Conservation (phyloP, 1,140 invertebrate genomes). For the Aphis craccivora region DNA sequence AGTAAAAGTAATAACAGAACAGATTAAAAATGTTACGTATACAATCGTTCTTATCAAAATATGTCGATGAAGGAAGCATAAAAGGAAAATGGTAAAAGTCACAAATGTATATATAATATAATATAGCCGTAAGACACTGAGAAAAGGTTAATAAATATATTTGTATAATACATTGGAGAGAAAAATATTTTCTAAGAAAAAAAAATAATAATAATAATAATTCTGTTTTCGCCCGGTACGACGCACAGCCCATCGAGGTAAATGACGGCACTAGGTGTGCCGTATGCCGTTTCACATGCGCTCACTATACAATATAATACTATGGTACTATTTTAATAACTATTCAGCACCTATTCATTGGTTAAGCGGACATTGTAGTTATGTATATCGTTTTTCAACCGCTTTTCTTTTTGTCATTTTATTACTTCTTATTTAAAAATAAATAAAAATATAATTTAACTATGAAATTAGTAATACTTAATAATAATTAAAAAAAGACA, state of each 20-base stretch:
- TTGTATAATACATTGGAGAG: conserved; percentile 14
- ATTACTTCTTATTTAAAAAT: conserved; percentile 30
- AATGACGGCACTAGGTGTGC: conserved; percentile 30
- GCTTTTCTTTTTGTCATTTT: conserved; percentile 7
- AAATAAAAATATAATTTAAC: conserved; percentile 58
- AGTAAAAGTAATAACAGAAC: conserved; percentile 34
- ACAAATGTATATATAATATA: neutral
- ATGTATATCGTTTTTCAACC: neutral
- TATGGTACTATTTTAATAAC: conserved; percentile 2
- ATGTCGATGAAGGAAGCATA: conserved; percentile 24
- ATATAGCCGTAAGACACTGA: neutral
- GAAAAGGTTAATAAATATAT: conserved; percentile 7
- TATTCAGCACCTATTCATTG: conserved; percentile 15
- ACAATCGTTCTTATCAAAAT: conserved; percentile 30
- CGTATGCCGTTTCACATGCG: neutral
- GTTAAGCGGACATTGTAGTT: neutral
- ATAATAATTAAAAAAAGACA: conserved; percentile 37
- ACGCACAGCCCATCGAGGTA: conserved; percentile 39
- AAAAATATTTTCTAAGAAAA: conserved; percentile 1
- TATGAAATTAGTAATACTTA: conserved; percentile 55
- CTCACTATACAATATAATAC: neutral
- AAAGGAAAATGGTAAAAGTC: conserved; percentile 2
- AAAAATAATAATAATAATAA: conserved; percentile 9
- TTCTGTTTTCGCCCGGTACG: conserved; percentile 30
- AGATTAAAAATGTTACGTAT: conserved; percentile 47